A percentile compares a stretch with the other conserved stretches of the same genome.
Conservation (phyloP, 2,888 invertebrate species). For the Salpingus planirostris region DNA sequence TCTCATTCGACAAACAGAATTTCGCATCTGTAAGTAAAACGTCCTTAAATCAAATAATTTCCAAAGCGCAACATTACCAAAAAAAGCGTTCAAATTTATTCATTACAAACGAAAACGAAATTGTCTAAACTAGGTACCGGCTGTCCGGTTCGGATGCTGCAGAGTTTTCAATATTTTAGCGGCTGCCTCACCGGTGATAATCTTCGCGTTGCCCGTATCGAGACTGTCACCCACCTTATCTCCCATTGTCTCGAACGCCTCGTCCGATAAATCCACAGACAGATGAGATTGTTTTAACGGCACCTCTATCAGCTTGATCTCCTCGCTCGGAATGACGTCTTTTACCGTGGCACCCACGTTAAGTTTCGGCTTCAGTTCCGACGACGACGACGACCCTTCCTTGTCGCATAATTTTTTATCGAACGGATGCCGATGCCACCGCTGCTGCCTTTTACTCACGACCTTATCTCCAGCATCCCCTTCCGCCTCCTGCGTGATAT, state of each 20-base stretch:
- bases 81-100: too few species aligned
- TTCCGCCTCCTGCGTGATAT: conserved; percentile 3
- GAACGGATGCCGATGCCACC: too few species aligned
- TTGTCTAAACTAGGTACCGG: conserved; percentile 1
- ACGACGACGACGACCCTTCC: too few species aligned
- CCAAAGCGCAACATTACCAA: conserved; percentile 3
- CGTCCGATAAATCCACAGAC: conserved; percentile 35
- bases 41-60: conserved; percentile 3
- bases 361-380: too few species aligned
- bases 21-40: conserved; percentile 6
- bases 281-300: conserved; percentile 32
- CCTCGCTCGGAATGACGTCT: conserved; percentile 29
- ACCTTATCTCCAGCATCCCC: conserved; percentile 2
- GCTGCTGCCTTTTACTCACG: conserved; percentile 3
- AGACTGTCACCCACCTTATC: conserved; percentile 36
- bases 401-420: conserved; percentile 7
- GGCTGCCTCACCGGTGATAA: conserved; percentile 30
- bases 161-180: conserved; percentile 25
- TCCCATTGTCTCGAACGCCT: conserved; percentile 37
- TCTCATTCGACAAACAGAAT: conserved; percentile 5
- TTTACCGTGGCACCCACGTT: conserved; percentile 28
- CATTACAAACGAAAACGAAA: too few species aligned
- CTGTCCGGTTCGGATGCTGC: too few species aligned
- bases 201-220: conserved; percentile 31
- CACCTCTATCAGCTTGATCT: conserved; percentile 31